Evolutionary conservation across 2,888 invertebrate species (phyloP), one percentile per base, ranked within the genome.

Genomic region (Brachypalpus laphriformis): DNA sequence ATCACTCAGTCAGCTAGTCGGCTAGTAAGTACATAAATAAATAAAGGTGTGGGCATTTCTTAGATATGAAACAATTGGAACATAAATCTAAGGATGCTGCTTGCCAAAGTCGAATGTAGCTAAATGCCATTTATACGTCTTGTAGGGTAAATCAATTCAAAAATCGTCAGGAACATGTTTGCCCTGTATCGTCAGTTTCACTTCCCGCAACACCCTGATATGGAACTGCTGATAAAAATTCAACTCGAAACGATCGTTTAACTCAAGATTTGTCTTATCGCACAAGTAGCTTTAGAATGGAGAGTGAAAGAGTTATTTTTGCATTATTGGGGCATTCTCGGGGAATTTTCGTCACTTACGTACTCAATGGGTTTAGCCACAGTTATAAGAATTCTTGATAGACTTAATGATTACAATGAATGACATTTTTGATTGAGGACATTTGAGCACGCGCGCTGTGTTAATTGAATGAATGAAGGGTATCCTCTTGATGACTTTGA

Each of bases 221-320:
- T n/a, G n/a, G n/a, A n/a, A n/a, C 11, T 2, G 25, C 18, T 37
- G 65, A 65, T 65, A 45, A 57, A 51, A 28, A 45, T 6, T 34
- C 3, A 37, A 6, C 14, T 34, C 7, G 14, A n/a, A 42, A 68
- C 25, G 25, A 16, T 6, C 25, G 51, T 25, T 25, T 16, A 56
- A 28, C 2, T 25, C 25, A 51, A 22, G 14, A 11, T 40, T 16
- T 56, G 42, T 37, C 40, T 61, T 63, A 72, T 72, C 61, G 40
- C 34, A 18, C 8, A 25, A 42, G 37, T n/a, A 20, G 20, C 9
- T 31, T 40, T 8, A 20, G 34, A 6, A 11, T 20, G 8, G 6
- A 28, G 31, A n/a, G n/a, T n/a, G n/a, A n/a, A n/a, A 4, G n/a
- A 28, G 7, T 3, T 54, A 28, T 37, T 61, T 61, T 16, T 61